Evolutionary conservation across 2,113 vertebrate genomes (phyloP).

Genomic region (Conger conger): DNA sequence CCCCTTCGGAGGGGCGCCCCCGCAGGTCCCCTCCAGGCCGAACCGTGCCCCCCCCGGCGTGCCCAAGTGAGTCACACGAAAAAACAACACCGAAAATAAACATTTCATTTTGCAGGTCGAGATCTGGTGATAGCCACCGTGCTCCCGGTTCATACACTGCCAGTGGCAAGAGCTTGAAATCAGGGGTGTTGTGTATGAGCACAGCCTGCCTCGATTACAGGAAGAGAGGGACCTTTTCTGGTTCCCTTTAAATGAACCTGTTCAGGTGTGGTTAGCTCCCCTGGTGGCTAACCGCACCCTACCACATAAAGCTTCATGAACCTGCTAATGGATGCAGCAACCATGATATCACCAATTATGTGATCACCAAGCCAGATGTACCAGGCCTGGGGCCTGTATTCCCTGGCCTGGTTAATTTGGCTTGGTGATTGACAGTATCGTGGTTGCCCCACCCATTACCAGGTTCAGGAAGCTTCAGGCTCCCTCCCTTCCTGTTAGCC

Average conservation of each 20-base stretch:
- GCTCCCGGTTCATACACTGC: conserved; percentile 37
- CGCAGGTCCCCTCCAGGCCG: conserved; percentile 93
- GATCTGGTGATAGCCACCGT: conserved; percentile 21
- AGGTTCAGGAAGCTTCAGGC: background rate
- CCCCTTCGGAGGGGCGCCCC: conserved; percentile 88
- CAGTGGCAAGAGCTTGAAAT: conserved; percentile 14
- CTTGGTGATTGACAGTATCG: background rate
- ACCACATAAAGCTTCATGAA: too few relatives aligned
- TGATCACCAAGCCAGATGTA: too few relatives aligned
- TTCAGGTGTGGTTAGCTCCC: too few relatives aligned
- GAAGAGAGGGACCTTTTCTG: too few relatives aligned
- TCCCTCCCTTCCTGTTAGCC: background rate
- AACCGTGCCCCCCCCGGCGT: conserved; percentile 95
- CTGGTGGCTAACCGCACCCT: too few relatives aligned
- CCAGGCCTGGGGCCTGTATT: too few relatives aligned
- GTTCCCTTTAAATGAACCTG: too few relatives aligned
- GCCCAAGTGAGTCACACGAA: conserved; percentile 83
- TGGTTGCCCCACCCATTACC: background rate
- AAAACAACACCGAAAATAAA: background rate
- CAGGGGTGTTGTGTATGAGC: conserved; percentile 34
- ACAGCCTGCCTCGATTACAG: too few relatives aligned
- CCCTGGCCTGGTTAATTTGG: background rate
- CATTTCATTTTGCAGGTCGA: background rate
- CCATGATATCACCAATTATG: too few relatives aligned
- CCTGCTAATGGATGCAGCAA: too few relatives aligned